A percentile compares a stretch with the other conserved stretches of the same genome.
Conservation (phyloP, 2,888 invertebrate genomes). For the Aethes cnicana region DNA sequence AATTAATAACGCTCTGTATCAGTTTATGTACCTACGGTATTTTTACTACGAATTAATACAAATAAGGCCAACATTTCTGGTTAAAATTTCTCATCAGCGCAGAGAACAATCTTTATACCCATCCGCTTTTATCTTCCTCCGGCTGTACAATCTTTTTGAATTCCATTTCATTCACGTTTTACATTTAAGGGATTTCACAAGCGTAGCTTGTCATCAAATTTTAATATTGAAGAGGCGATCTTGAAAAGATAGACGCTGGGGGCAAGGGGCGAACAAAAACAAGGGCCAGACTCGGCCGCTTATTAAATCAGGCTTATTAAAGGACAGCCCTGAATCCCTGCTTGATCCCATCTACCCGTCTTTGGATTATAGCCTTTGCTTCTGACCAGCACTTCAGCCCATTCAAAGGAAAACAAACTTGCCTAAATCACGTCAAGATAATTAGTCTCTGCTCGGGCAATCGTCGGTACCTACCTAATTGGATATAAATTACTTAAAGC, state of each 20-base stretch:
- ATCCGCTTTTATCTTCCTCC: slow-evolving; percentile 10
- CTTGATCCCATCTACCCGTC: slow-evolving; percentile 33
- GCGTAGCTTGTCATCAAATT: slow-evolving; percentile 29
- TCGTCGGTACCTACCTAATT: slow-evolving; percentile 11
- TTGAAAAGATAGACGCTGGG: slow-evolving; percentile 29
- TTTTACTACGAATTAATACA: slow-evolving; percentile 13
- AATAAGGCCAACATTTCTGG: neutral
- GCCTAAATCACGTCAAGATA: slow-evolving; percentile 24
- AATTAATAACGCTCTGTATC: slow-evolving; percentile 3
- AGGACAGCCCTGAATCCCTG: slow-evolving; percentile 39
- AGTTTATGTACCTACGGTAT: slow-evolving; percentile 1
- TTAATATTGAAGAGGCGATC: slow-evolving; percentile 27
- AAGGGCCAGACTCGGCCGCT: slow-evolving; percentile 20
- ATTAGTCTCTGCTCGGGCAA: slow-evolving; percentile 9
- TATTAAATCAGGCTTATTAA: slow-evolving; percentile 49
- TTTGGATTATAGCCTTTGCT: slow-evolving; percentile 31
- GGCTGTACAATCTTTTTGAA: slow-evolving; percentile 17
- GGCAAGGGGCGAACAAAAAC: slow-evolving; percentile 24
- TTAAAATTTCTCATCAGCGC: neutral
- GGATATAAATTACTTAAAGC: slow-evolving; percentile 26
- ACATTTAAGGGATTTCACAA: slow-evolving; percentile 24
- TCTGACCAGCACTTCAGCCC: slow-evolving; percentile 13
- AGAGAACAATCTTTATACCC: slow-evolving; percentile 8
- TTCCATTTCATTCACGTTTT: slow-evolving; percentile 22
- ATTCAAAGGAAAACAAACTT: slow-evolving; percentile 13